Base-by-base conservation (phyloP, 2,888 invertebrate species). In the Orchesellides sinensis region DNA sequence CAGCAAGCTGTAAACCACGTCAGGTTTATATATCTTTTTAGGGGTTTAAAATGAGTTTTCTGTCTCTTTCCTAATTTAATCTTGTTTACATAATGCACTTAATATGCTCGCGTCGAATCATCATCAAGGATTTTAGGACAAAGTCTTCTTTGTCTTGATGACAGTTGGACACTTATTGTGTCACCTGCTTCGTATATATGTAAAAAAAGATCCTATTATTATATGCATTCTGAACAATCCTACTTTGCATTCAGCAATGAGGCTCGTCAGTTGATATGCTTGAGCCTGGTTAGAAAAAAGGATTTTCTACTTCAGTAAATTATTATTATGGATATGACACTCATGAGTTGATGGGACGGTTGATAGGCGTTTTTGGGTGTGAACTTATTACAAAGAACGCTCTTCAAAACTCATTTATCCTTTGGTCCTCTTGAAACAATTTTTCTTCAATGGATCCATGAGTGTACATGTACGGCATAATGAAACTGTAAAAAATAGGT, bases 321-420 rank as follows among this genome's bases (percentile, higher is more conserved):
- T 77, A 77, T 77, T 77, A 77, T 77, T 77, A 77, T 77, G 56
- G 68, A 66, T 35, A 52, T 68, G 68, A 68, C 75, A 77, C 68
- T 77, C 66, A 77, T 77, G 75, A 77, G 75, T 68, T 77, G 75
- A 77, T 77, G 75, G 75, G 66, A 77, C 68, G 69, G 77, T 69
- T 68, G 68, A 69, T 69, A 69, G 77, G 69, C 68, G 68, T 77
- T 77, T 77, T 69, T 77, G 77, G 77, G 77, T 77, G 77, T 77
- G 77, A 77, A 77, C 77, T 77, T 77, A 35, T 32, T 59, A 27
- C 21, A n/a, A 32, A 77, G 56, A 77, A 56, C 14, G 56, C n/a
- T 63, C 66, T 66, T 47, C 25, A 45, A 68, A 74, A 47, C 25
- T 66, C 59, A 77, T 61, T 59, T 61, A 77, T 68, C 75, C 47